phyloP scores from a whole-genome alignment of 2,113 vertebrate species.

The pig (Sus scrofa) region T2T-Sscrofa CM000821.6:55314501-55315000 shows the following conservation, averaged over 20 bases:
- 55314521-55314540: not conserved
- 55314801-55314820: not conserved
- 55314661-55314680: not conserved
- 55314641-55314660: not conserved
- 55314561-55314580: not conserved
- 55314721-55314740: not conserved
- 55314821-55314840: not conserved
- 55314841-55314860: not conserved
- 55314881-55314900: not conserved
- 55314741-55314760: not conserved
- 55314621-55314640: not conserved
- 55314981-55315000: not conserved
- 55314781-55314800: not conserved
- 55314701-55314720: not conserved
- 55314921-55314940: not conserved
- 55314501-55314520: not conserved
- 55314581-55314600: not conserved
- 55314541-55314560: conserved; percentile 1
- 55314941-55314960: not conserved
- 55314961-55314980: not conserved
- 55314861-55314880: not conserved
- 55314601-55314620: not conserved
- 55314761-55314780: not conserved
- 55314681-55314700: not conserved
- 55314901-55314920: not conserved